These are phyloP conservation scores for Andrena minutula DNA, from an alignment of 2,888 invertebrate genomes.

Conservation along the genomic window DNA sequence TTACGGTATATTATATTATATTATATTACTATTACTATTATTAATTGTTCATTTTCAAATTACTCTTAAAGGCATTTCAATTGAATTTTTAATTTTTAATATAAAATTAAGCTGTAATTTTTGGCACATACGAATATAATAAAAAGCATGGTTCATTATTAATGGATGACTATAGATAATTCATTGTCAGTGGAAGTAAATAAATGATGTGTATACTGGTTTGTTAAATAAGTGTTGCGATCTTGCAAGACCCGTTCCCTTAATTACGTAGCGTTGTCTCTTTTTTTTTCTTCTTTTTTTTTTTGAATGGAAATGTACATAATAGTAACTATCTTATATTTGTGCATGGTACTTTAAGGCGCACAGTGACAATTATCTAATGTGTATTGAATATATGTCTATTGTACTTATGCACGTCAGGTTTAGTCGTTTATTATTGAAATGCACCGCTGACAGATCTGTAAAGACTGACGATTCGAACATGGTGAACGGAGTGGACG, in stretches of 20 bases:
- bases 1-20: slow-evolving; percentile 54
- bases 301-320: slow-evolving; percentile 48
- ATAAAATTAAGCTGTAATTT: slow-evolving; percentile 79
- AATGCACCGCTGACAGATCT: slow-evolving; percentile 89
- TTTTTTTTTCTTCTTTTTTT: background rate
- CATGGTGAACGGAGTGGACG: slow-evolving; percentile 82
- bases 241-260: slow-evolving; percentile 70
- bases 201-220: slow-evolving; percentile 82
- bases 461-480: slow-evolving; percentile 88
- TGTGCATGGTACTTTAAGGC: slow-evolving; percentile 62
- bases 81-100: slow-evolving; percentile 79
- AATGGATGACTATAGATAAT: slow-evolving; percentile 77
- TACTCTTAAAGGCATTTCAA: slow-evolving; percentile 81
- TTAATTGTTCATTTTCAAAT: slow-evolving; percentile 79
- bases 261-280: slow-evolving; percentile 41
- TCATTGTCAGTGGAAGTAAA: slow-evolving; percentile 81
- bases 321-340: slow-evolving; percentile 49
- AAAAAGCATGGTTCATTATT: slow-evolving; percentile 78
- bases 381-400: slow-evolving; percentile 56
- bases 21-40: slow-evolving; percentile 58
- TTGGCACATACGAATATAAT: slow-evolving; percentile 74
- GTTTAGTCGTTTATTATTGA: slow-evolving; percentile 80
- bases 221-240: slow-evolving; percentile 80
- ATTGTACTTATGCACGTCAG: slow-evolving; percentile 72
- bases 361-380: slow-evolving; percentile 43